Evolutionary conservation across 2,888 invertebrate species (phyloP), one percentile per base, ranked within the genome.

Genomic region (Phragmatobia fuliginosa): DNA sequence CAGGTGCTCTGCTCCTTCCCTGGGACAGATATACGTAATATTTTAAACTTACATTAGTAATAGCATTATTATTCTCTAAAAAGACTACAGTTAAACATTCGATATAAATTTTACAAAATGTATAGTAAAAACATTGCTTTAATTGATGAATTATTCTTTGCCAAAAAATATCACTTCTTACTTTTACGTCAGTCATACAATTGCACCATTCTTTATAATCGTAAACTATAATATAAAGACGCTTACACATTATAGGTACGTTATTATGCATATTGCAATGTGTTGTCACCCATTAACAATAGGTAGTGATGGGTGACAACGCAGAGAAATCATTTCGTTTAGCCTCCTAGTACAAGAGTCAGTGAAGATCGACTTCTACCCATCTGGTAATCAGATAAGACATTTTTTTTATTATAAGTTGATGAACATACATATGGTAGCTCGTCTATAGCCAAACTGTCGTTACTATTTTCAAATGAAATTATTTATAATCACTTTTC

Each of bases 121-220:
- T 56, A 56, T 56, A 28, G 16, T 56, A 56, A 56, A 56, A 56
- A 56, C 16, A 56, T 56, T 56, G 16, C 16, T 56, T 56, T 16
- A 28, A 18, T 56, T 56, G 56, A 56, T 56, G 0, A 56, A 28
- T 7, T n/a, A n/a, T n/a, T 16, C 7, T 56, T 28, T 1, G 56
- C 28, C 56, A 56, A 56, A 56, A 52, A 56, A 56, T 56, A 56
- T 56, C 56, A 56, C 56, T 28, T 28, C 56, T 28, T 25, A 16
- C 52, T 52, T 25, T 25, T 25, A 52, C 52, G 25, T 52, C n/a
- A 25, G 11, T 25, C 25, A 52, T 52, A 25, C 52, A 52, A 11
- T 52, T 25, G 25, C 52, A 52, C 52, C 25, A 14, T 52, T 52
- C 3, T n/a, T 2, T 25, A 49, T 49, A n/a, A n/a, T n/a, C n/a